A percentile compares a stretch with the other conserved stretches of the same genome.
Conservation (phyloP, 2,888 invertebrate genomes). For the Diarsia brunnea region DNA sequence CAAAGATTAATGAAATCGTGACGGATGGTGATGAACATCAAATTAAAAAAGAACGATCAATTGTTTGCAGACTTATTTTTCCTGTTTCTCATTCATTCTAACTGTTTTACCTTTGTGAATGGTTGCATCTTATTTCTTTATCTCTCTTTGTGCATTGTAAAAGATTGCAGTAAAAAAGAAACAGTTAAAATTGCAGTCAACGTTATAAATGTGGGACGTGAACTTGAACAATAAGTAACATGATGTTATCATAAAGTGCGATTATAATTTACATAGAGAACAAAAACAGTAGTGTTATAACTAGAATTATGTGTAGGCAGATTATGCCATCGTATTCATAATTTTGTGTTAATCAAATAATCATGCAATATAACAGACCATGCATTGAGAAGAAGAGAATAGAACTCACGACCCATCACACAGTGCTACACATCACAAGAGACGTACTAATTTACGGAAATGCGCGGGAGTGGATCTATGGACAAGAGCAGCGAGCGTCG, state of each 20-base stretch:
- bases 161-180: conserved; percentile 12
- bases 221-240: conserved; percentile 20
- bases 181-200: conserved; percentile 29
- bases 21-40: conserved; percentile 25
- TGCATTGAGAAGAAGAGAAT: conserved; percentile 49
- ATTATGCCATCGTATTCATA: conserved; percentile 1
- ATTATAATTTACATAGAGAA: conserved; percentile 20
- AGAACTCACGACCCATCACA: conserved; percentile 78
- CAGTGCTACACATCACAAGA: conserved; percentile 66
- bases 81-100: conserved; percentile 29
- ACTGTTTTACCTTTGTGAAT: conserved; percentile 4
- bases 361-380: conserved; percentile 32
- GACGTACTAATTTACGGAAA: conserved; percentile 56
- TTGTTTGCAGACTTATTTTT: conserved; percentile 31
- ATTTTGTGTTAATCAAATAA: conserved; percentile 8
- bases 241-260: conserved; percentile 22
- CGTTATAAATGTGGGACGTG: conserved; percentile 18
- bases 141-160: conserved; percentile 16
- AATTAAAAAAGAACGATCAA: conserved; percentile 27
- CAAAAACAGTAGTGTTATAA: conserved; percentile 21
- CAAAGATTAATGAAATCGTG: conserved; percentile 45
- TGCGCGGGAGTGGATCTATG: conserved; percentile 21
- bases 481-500: conserved; percentile 52
- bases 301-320: conserved; percentile 23
- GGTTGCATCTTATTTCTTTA: neutral